Evolutionary conservation across 2,888 invertebrate genomes (phyloP).

Genomic region (Caenorhabditis panamensis): DNA sequence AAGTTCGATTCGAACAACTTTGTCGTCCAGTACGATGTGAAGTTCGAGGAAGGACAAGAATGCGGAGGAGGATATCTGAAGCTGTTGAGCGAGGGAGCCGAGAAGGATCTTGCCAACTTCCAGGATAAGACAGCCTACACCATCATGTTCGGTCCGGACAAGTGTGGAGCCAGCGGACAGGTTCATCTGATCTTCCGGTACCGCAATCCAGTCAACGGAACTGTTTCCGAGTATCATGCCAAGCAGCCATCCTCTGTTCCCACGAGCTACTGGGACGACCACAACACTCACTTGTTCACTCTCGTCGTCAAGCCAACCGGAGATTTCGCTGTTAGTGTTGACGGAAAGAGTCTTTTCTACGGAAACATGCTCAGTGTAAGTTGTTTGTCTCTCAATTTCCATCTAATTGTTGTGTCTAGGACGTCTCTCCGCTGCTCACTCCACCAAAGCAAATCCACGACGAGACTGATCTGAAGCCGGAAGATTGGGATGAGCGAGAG

Average conservation of each 20-base stretch:
- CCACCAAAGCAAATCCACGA: conserved; percentile 96
- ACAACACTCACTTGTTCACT: conserved; percentile 91
- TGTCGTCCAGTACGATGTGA: conserved; percentile 89
- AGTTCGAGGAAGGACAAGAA: conserved; percentile 95
- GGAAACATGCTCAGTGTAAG: conserved; percentile 76
- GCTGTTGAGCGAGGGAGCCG: conserved; percentile 88
- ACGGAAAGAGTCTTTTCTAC: conserved; percentile 84
- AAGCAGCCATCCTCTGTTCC: conserved; percentile 89
- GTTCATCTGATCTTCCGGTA: conserved; percentile 94
- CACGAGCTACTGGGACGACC: conserved; percentile 87
- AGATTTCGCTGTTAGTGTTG: conserved; percentile 88
- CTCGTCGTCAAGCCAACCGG: conserved; percentile 89
- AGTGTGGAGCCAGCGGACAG: conserved; percentile 96
- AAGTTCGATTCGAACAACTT: conserved; percentile 87
- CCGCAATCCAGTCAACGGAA: conserved; percentile 92
- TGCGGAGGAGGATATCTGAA: conserved; percentile 99
- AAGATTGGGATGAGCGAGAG: conserved; percentile 92
- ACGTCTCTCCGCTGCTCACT: conserved; percentile 89
- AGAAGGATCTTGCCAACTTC: conserved; percentile 78
- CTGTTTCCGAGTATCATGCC: conserved; percentile 91
- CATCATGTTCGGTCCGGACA: conserved; percentile 99
- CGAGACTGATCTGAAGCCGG: conserved; percentile 89
- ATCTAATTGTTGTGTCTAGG: conserved; percentile 57
- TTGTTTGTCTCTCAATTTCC: background rate
- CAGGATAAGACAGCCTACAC: conserved; percentile 96